Evolutionary conservation across 2,797 vertebrate genomes (phyloP), one percentile per base, ranked within the genome.

Genomic region (Parambassis ranga): DNA sequence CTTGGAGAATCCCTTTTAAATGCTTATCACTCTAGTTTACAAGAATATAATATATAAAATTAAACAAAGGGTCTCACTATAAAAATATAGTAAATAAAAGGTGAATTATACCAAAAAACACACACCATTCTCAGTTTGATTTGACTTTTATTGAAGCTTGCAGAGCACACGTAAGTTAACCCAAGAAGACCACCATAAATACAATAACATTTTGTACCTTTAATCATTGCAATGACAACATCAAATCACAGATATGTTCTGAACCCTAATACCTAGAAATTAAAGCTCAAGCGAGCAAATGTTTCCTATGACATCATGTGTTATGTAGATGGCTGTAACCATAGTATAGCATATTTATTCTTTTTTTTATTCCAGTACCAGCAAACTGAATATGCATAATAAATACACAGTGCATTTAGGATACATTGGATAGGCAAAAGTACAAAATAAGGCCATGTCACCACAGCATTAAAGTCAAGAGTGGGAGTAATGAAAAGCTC

Each of bases 61-160:
- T n/a, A n/a, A n/a, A n/a, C n/a, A n/a, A n/a, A n/a, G n/a, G n/a
- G n/a, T n/a, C n/a, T n/a, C n/a, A n/a, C n/a, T n/a, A n/a, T n/a
- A n/a, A n/a, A n/a, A n/a, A n/a, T n/a, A n/a, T n/a, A n/a, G n/a
- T n/a, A n/a, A n/a, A n/a, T n/a, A n/a, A n/a, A n/a, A n/a, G n/a
- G n/a, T n/a, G n/a, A n/a, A n/a, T n/a, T n/a, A n/a, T n/a, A n/a
- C n/a, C 13, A 75, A 20, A 38, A 30, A 16, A 1, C 9, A 49
- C 1, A 28, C 0, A 5, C 0, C 10, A 22, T 30, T 55, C 7
- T 37, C 15, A 24, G 19, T 52, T 82, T 75, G 24, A 73, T 61
- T 35, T 7, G 6, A 56, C n/a, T 70, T 89, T 90, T 84, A 87
- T 89, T 90, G 14, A 66, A 63, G 48, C 14, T 62, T 51, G 27